Base-by-base conservation (phyloP, 1,140 invertebrate species). In the Vanessa tameamea region DNA sequence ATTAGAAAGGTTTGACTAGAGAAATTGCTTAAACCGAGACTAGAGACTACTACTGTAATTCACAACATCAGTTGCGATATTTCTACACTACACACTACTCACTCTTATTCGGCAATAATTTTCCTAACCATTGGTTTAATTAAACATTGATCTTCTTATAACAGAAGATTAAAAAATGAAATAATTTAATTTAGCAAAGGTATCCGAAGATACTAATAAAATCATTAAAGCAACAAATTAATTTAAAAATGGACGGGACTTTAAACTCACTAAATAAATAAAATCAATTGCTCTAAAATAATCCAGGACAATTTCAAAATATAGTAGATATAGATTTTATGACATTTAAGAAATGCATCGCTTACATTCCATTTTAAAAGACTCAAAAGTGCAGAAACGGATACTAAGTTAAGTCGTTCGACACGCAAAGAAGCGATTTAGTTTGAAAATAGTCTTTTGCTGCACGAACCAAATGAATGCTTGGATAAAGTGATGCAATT, bases 231-330 rank as follows among this genome's bases (percentile, higher is more conserved):
- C 76, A 83, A 83, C 72, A 81, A 88, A 79, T 86, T 80, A 79
- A 74, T 73, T 79, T 87, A 83, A 76, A 61, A 73, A 85, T 92
- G 90, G 90, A 92, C 90, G 90, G 90, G 90, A 86, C 76, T 80
- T 78, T 82, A 88, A 64, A 89, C 80, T 86, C 81, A 90, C 87
- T 86, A 86, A 86, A 73, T 63, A 76, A 90, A 90, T 81, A 31
- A 64, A 75, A 43, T 59, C 15, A 16, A 61, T 68, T 64, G 55
- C 50, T 69, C 51, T 20, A 53, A 67, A 72, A 68, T 50, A 76
- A 50, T 64, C 65, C 43, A 64, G 69, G 69, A 57, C 61, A 31
- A 72, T 72, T 71, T 64, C 50, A 20, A 61, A 69, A 74, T 3
- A 61, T n/a, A 57, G 16, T 64, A 55, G 50, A 67, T 16, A 57